Evolutionary conservation across 2,888 invertebrate genomes (phyloP), one percentile per base, ranked within the genome.

Genomic region (Stenichneumon culpator): DNA sequence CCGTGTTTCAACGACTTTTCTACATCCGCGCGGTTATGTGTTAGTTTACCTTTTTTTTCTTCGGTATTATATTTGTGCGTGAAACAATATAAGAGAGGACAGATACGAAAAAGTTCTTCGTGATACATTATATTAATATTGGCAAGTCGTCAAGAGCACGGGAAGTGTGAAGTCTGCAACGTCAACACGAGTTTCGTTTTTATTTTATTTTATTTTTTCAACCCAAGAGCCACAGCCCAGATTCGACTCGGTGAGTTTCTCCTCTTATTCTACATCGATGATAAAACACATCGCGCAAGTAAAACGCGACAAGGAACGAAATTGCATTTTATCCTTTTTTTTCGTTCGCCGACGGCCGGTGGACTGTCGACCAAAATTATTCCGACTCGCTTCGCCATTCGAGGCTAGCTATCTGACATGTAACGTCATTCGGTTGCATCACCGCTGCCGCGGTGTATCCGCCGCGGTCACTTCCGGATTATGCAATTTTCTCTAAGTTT

Each of bases 401-500:
- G 44, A 52, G 63, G n/a, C 50, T 80, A 16, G 72, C 57, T 50
- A 19, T 44, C 70, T 47, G 65, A 82, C 52, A 75, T 47, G 47
- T 75, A 14, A 52, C 54, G 75, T 79, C 70, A 72, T 60, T 70
- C 75, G 72, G 72, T 84, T 84, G 80, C 84, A 80, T 80, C 80
- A 84, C 32, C 57, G 65, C 32, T 39, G 14, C 65, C 44, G 14
- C 52, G 25, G 14, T 22, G 32, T 63, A 47, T 47, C 47, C 3
- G 11, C 32, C 32, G 69, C 60, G 47, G 65, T 77, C 54, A 74
- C 79, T 83, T 83, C 83, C 83, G 83, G 77, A 80, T 84, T 84
- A 72, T 80, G 83, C 80, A 84, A 84, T 70, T 80, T 44, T 67
- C 44, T 60, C 79, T 80, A 77, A 83, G 70, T 83, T 83, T 83